These are phyloP conservation scores for Herpetotheres cachinnans DNA, from an alignment of 2,113 vertebrate genomes.

Conservation along the genomic window DNA sequence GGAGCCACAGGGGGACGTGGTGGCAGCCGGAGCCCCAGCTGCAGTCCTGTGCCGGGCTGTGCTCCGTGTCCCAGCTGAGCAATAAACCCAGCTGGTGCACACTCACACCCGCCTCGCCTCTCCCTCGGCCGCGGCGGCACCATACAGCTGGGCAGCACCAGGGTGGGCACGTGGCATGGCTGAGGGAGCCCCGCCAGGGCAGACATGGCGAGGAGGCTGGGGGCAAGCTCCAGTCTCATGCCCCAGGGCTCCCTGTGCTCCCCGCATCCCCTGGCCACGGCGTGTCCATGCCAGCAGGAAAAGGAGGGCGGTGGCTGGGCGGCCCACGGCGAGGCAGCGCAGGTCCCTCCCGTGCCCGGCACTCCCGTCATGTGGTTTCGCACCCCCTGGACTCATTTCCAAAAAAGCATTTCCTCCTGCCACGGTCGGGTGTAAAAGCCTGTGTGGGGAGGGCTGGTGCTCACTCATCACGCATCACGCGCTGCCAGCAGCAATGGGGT, in stretches of 20 bases:
- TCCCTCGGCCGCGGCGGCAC: not conserved
- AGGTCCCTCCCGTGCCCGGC: not conserved
- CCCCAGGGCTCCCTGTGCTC: accelerated
- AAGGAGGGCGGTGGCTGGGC: not conserved
- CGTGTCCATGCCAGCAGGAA: not conserved
- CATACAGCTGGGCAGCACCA: accelerated
- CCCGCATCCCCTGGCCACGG: accelerated
- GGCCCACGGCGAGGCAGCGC: accelerated
- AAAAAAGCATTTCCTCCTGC: conserved; percentile 59
- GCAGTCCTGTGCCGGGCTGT: not conserved
- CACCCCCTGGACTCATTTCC: not conserved
- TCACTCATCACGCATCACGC: not conserved
- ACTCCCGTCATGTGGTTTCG: not conserved
- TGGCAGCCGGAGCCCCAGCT: not conserved
- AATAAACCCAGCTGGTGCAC: conserved; percentile 46
- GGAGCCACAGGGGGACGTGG: not conserved
- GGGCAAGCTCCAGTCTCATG: not conserved
- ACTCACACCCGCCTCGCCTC: not conserved
- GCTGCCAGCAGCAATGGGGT: not conserved
- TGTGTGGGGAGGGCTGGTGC: not conserved
- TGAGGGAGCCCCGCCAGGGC: not conserved
- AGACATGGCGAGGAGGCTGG: accelerated
- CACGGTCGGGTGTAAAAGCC: not conserved
- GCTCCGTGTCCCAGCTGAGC: not conserved
- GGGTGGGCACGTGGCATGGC: accelerated